Evolutionary conservation across 2,113 vertebrate genomes (phyloP).

Genomic region (Caranx ignobilis): DNA sequence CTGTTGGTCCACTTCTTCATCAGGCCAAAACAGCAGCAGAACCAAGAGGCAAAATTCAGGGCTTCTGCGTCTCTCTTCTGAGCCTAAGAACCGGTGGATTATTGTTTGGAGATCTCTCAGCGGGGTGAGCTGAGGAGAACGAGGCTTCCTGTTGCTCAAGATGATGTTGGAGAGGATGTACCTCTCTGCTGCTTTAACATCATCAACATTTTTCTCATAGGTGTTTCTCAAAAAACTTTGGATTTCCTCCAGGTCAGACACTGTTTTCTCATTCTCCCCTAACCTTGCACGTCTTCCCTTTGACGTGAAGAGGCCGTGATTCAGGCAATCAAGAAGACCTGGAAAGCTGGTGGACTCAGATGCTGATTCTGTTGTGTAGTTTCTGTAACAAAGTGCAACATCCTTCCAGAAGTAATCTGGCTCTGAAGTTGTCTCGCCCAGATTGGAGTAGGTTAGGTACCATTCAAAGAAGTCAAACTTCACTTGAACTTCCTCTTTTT

Average conservation of each 20-base stretch:
- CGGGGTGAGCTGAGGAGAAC: not conserved
- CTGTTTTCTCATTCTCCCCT: not conserved
- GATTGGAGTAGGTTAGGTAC: conserved; percentile 63
- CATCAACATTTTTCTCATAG: not conserved
- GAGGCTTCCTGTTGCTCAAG: conserved; percentile 38
- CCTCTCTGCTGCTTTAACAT: conserved; percentile 26
- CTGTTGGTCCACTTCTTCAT: not conserved
- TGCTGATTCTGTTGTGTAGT: conserved; percentile 15
- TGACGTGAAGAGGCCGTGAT: conserved; percentile 8
- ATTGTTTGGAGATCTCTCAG: conserved; percentile 32
- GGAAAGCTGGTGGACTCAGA: conserved; percentile 58
- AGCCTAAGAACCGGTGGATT: conserved; percentile 12
- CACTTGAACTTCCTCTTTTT: conserved; percentile 10
- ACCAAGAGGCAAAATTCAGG: conserved; percentile 72
- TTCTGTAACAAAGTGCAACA: conserved; percentile 7
- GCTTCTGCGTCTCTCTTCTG: fast-evolving
- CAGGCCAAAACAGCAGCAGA: conserved; percentile 71
- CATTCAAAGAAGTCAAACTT: conserved; percentile 68
- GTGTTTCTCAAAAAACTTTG: not conserved
- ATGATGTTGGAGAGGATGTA: conserved; percentile 68
- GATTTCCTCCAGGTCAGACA: conserved; percentile 11
- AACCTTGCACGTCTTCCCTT: not conserved
- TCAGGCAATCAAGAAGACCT: conserved; percentile 34
- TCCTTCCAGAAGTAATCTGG: conserved; percentile 1
- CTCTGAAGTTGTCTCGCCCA: conserved; percentile 9